Evolutionary conservation across 2,888 invertebrate species (phyloP).

Genomic region (Ceriagrion tenellum): DNA sequence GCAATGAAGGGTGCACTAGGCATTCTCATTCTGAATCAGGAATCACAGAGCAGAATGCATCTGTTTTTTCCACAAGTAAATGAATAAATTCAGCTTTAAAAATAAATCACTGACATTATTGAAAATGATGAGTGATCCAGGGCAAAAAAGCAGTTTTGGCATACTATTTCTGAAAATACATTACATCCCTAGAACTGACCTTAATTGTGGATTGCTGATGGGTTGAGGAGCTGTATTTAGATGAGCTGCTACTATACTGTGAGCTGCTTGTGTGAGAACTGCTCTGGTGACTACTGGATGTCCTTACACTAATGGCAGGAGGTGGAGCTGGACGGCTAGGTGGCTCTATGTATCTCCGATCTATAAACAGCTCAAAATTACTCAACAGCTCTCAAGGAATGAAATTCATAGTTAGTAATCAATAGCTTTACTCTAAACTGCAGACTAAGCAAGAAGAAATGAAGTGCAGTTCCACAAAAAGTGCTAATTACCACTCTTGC

Average conservation of each 20-base stretch:
- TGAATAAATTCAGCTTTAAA: neutral
- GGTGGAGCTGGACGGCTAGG: conserved; percentile 89
- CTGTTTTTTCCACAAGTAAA: neutral
- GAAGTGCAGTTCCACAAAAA: neutral
- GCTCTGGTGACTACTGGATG: conserved; percentile 55
- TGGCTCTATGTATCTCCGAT: conserved; percentile 92
- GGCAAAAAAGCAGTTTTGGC: neutral
- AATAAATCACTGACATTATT: no score
- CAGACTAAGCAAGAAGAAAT: neutral
- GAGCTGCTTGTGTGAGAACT: conserved; percentile 48
- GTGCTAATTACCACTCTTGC: neutral
- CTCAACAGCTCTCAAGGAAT: neutral
- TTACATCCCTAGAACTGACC: neutral
- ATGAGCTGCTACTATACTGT: conserved; percentile 35
- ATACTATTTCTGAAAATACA: neutral
- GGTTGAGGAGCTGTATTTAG: conserved; percentile 71
- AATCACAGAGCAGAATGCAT: neutral
- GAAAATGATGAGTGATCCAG: neutral
- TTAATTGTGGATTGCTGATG: conserved; percentile 73
- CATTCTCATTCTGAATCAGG: neutral
- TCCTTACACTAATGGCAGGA: conserved; percentile 81
- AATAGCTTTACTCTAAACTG: neutral
- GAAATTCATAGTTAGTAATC: neutral
- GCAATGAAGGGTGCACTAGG: neutral
- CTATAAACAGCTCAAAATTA: conserved; percentile 76